Evolutionary conservation across 2,797 vertebrate genomes (phyloP).

Genomic region (Odontamblyopus rebecca): DNA sequence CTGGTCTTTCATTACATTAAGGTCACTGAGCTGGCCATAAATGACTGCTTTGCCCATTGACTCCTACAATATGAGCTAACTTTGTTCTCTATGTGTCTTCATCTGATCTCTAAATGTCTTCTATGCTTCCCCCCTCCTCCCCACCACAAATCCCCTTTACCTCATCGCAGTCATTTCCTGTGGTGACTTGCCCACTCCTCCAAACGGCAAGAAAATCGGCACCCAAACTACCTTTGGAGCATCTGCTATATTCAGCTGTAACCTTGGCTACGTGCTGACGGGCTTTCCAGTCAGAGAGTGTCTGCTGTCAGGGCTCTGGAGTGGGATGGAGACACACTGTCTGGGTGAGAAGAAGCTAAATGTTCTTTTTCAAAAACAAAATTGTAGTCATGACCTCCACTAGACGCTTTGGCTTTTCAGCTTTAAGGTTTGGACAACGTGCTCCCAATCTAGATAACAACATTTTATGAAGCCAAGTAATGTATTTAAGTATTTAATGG

Average conservation of each 20-base stretch:
- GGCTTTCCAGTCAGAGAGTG: constrained; percentile 94
- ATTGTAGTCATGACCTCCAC: constrained; percentile 30
- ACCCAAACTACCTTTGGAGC: constrained; percentile 94
- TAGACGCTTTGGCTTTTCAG: constrained; percentile 24
- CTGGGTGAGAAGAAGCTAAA: constrained; percentile 82
- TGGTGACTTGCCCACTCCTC: constrained; percentile 88
- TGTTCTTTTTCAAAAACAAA: constrained; percentile 33
- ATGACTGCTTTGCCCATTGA: constrained; percentile 58
- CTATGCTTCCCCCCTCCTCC: constrained; percentile 3
- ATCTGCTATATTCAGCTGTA: constrained; percentile 95
- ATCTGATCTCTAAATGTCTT: constrained; percentile 23
- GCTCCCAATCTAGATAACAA: neutral
- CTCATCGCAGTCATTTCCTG: constrained; percentile 91
- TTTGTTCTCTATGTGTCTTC: constrained; percentile 34
- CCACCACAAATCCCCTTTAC: constrained; percentile 38
- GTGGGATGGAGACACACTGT: constrained; percentile 89
- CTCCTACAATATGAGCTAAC: constrained; percentile 54
- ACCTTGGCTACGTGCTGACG: constrained; percentile 89
- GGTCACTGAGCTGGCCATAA: constrained; percentile 48
- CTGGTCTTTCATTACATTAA: constrained; percentile 61
- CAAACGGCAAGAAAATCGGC: constrained; percentile 97
- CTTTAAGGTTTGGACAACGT: constrained; percentile 17
- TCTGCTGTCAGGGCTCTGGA: constrained; percentile 95
- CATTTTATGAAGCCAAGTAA: too few species aligned
- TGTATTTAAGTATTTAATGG: too few species aligned